Evolutionary conservation across 2,797 vertebrate genomes (phyloP).

Genomic region (Lepidocolaptes lacrymiger): DNA sequence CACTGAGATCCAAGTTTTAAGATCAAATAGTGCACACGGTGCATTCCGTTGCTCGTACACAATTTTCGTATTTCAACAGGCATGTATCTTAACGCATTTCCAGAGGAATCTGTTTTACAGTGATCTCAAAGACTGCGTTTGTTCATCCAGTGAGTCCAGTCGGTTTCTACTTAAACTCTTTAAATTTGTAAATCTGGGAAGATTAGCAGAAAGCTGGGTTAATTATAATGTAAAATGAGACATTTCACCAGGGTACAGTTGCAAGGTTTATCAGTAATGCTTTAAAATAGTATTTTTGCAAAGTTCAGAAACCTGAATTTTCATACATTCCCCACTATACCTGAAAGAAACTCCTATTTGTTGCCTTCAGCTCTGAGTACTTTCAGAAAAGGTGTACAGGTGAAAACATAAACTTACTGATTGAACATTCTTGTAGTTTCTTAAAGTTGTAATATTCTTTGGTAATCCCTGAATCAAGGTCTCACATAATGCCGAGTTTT

Average conservation of each 20-base stretch:
- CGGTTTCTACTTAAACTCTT: slow-evolving; percentile 63
- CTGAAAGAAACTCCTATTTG: slow-evolving; percentile 61
- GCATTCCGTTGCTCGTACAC: slow-evolving; percentile 35
- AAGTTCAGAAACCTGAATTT: slow-evolving; percentile 68
- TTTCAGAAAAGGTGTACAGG: slow-evolving; percentile 72
- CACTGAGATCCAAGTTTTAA: slow-evolving; percentile 62
- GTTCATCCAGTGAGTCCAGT: slow-evolving; percentile 49
- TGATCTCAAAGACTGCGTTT: slow-evolving; percentile 59
- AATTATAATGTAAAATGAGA: slow-evolving; percentile 62
- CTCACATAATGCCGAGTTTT: slow-evolving; percentile 62
- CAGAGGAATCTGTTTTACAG: slow-evolving; percentile 54
- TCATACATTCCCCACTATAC: slow-evolving; percentile 62
- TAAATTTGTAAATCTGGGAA: slow-evolving; percentile 62
- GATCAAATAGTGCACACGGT: slow-evolving; percentile 47
- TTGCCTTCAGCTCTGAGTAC: slow-evolving; percentile 66
- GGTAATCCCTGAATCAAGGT: slow-evolving; percentile 72
- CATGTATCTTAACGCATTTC: slow-evolving; percentile 62
- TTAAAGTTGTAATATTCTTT: slow-evolving; percentile 65
- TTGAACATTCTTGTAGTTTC: slow-evolving; percentile 50
- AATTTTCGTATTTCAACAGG: slow-evolving; percentile 72
- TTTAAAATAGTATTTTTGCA: slow-evolving; percentile 65
- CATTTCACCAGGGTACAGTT: slow-evolving; percentile 48
- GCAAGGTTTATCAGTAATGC: slow-evolving; percentile 62
- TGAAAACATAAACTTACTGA: slow-evolving; percentile 67
- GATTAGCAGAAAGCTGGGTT: slow-evolving; percentile 52